Conservation (phyloP, 2,888 invertebrate genomes). For the Lamproptera curius region DNA sequence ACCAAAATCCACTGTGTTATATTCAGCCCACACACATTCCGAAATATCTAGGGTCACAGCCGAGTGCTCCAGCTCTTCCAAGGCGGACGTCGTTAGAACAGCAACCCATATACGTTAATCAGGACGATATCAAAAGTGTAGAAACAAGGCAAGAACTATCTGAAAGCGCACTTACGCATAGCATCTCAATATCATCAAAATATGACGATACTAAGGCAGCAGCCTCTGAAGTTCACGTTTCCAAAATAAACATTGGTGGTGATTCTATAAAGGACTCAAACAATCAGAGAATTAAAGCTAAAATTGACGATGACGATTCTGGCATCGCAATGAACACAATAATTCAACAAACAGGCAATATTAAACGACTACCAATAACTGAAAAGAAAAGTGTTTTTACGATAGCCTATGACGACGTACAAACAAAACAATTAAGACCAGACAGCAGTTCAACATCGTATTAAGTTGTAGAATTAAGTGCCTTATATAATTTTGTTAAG, state of each 20-base stretch:
- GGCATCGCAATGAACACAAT: slow-evolving; percentile 85
- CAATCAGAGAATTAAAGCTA: slow-evolving; percentile 44
- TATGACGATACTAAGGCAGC: slow-evolving; percentile 55
- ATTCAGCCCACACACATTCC: slow-evolving; percentile 80
- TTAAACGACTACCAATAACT: slow-evolving; percentile 82
- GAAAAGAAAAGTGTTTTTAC: slow-evolving; percentile 96
- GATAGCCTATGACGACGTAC: slow-evolving; percentile 94
- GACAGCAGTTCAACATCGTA: slow-evolving; percentile 88
- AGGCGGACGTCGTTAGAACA: slow-evolving; percentile 50
- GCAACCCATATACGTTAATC: slow-evolving; percentile 72
- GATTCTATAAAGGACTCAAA: slow-evolving; percentile 41
- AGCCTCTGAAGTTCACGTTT: slow-evolving; percentile 76
- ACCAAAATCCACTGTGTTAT: slow-evolving; percentile 70
- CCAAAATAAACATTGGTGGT: slow-evolving; percentile 72
- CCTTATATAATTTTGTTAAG: slow-evolving; percentile 32
- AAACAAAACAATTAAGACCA: slow-evolving; percentile 88
- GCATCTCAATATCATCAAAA: slow-evolving; percentile 66
- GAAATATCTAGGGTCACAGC: slow-evolving; percentile 78
- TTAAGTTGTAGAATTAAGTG: slow-evolving; percentile 32
- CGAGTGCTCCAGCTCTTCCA: slow-evolving; percentile 60
- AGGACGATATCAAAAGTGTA: slow-evolving; percentile 54
- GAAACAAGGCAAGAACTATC: slow-evolving; percentile 50
- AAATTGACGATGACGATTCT: slow-evolving; percentile 85
- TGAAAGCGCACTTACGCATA: slow-evolving; percentile 65
- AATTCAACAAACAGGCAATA: slow-evolving; percentile 73